Conservation (phyloP, 2,888 invertebrate species). For the Miltochrista miniata region DNA sequence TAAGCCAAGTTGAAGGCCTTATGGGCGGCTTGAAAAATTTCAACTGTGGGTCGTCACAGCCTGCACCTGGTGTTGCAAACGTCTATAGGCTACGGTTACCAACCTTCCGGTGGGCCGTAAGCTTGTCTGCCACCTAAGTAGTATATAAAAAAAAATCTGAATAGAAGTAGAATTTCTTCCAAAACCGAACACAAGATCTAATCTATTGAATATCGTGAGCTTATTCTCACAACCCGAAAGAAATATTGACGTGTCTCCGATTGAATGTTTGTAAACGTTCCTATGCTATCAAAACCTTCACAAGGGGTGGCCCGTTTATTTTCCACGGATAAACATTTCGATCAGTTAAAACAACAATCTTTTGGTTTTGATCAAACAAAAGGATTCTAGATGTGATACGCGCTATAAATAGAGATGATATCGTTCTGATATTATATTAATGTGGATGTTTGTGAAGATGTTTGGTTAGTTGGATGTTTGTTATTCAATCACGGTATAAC, state of each 20-base stretch:
- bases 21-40: too few species aligned
- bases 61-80: too few species aligned
- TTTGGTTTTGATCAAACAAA: neutral
- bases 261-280: neutral
- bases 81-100: too few species aligned
- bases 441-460: too few species aligned
- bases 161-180: neutral
- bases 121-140: too few species aligned
- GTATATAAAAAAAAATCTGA: too few species aligned
- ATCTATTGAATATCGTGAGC: neutral
- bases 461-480: too few species aligned
- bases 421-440: too few species aligned
- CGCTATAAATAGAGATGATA: neutral
- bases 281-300: neutral
- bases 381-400: neutral
- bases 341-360: neutral
- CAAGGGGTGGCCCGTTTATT: neutral
- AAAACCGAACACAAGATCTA: neutral
- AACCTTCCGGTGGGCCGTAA: too few species aligned
- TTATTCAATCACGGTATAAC: too few species aligned
- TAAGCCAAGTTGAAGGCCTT: too few species aligned
- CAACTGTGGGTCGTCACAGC: too few species aligned
- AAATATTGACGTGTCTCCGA: neutral
- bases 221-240: neutral
- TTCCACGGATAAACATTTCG: neutral